Evolutionary conservation across 2,888 invertebrate species (phyloP), one percentile per base, ranked within the genome.

Genomic region (Ernsta delagoae): DNA sequence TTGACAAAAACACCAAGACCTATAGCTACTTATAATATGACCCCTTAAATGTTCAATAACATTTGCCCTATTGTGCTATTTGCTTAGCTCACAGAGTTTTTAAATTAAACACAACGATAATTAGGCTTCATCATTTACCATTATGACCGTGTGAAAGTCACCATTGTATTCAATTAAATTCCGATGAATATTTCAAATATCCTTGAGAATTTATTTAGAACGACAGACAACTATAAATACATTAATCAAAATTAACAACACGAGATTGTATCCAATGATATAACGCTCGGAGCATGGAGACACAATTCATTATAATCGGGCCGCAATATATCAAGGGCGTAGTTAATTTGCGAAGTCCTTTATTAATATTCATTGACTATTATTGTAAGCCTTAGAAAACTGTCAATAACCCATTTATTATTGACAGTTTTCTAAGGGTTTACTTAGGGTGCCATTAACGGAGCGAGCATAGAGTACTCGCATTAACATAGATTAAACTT

Each of bases 331-430:
- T 65, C 65, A 65, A 34, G 34, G 34, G 16, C 31, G 48, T 48
- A 57, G 65, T 65, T 65, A 65, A 65, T 65, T 65, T 65, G 57
- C 57, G 11, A 39, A 31, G 39, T 34, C 57, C 64, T 65, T 57
- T 65, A 65, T 65, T 36, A 65, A 65, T 65, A 65, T 65, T 65
- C 57, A 65, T 65, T 59, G 65, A 59, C 65, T 59, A 48, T 65
- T 65, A 65, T 65, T 65, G 36, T 48, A 48, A 48, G 48, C 48
- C 48, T 48, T 4, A 16, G 48, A 48, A 48, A 48, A 48, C 48
- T 48, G 48, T 48, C 48, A 48, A 48, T 48, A 48, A 12, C 12
- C 48, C 12, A 6, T 48, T 48, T 48, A 48, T 48, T 48, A 57
- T 56, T 64, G 64, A 64, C 64, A 56, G 57, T 59, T 64, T 70